Evolutionary conservation across 2,888 invertebrate genomes (phyloP).

Genomic region (Erebia aethiops): DNA sequence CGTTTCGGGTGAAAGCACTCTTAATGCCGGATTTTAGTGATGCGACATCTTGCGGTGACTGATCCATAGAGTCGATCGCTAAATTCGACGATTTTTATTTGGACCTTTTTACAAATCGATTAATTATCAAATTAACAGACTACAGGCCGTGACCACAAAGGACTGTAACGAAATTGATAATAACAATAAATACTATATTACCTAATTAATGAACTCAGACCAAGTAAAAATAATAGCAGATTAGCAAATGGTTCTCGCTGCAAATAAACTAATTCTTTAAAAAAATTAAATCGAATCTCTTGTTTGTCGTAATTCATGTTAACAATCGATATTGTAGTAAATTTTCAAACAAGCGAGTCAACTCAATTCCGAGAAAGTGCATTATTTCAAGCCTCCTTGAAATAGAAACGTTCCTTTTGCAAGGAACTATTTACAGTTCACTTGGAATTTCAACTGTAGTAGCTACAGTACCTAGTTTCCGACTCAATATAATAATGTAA

Average conservation of each 20-base stretch:
- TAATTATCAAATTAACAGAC: not conserved
- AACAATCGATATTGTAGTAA: slow-evolving; percentile 2
- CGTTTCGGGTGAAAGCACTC: slow-evolving; percentile 81
- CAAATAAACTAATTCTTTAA: not conserved
- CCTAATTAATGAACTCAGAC: not conserved
- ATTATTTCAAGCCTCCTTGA: slow-evolving; percentile 15
- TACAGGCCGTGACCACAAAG: too few relatives aligned
- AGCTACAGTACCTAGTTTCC: not conserved
- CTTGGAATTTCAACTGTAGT: slow-evolving; percentile 6
- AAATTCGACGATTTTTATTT: not conserved
- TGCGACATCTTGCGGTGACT: not conserved
- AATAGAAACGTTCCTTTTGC: slow-evolving; percentile 22
- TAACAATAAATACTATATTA: too few relatives aligned
- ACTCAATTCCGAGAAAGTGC: slow-evolving; percentile 12
- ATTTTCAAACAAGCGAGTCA: slow-evolving; percentile 13
- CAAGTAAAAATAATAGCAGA: not conserved
- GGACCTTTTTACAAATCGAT: not conserved
- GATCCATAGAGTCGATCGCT: slow-evolving; percentile 1
- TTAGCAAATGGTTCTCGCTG: not conserved
- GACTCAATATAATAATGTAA: not conserved
- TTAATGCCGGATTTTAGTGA: slow-evolving; percentile 61
- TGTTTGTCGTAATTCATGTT: not conserved
- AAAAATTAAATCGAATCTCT: not conserved
- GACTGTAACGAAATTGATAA: too few relatives aligned
- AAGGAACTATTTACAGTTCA: slow-evolving; percentile 10